Base-by-base conservation (phyloP, 37 sponge, comb jelly and placozoan genomes). In the Geodia barretti region DNA sequence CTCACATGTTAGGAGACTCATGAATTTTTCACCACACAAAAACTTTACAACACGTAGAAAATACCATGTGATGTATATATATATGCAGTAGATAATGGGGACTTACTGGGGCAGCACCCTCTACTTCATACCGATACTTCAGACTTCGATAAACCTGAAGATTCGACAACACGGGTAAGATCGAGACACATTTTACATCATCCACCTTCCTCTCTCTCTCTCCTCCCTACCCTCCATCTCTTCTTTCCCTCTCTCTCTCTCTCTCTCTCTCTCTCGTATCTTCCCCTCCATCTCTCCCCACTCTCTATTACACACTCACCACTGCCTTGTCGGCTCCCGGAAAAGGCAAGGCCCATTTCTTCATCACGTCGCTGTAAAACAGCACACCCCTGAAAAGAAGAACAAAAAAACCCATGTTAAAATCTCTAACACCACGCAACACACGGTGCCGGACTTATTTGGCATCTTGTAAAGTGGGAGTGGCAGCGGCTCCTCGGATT, bases 311-410 rank as follows among this genome's bases (percentile, higher is more conserved):
- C 5, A 5, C 14, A 72, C 93, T 89, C 42, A 93, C 93, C 71
- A 81, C 78, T 64, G 89, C 77, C 35, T 64, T 35, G 43, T 93
- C 93, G 38, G 90, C 39, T 19, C 90, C 89, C 17, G 67, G 79
- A 64, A 89, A 88, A 0, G 83, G 83, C 0, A 84, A 61, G 75
- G 83, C 82, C 89, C 90, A 93, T 0, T 43, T 14, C 37, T 76
- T 33, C 9, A 71, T 31, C 2, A 74, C 75, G 1, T 85, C 42
- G 36, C 80, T 83, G 73, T 86, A 84, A 70, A 86, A 88, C 3
- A 85, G 9, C 8, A 32, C 5, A 1, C 83, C 7, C 85, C 90
- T 90, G 79, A 37, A 42, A n/a, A n/a, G n/a, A n/a, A n/a, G 26
- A 68, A 64, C n/a, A 24, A 20, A 28, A 58, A 25, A 17, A 17